A percentile compares a stretch with the other conserved stretches of the same genome.
These are phyloP conservation scores for Parthenolecanium corni DNA, from an alignment of 2,888 invertebrate genomes.

Conservation along the genomic window DNA sequence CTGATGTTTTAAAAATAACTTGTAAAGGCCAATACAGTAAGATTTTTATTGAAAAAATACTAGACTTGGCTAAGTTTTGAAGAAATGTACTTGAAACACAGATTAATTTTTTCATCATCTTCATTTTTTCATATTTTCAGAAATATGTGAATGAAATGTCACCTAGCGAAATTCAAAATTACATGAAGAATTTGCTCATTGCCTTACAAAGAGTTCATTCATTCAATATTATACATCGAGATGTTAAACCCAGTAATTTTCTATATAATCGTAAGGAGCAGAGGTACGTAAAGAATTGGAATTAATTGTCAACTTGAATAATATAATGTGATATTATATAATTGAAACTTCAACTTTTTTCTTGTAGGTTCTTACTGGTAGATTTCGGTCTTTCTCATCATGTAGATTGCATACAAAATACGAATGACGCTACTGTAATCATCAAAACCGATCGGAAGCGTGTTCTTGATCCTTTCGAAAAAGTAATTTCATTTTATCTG, in stretches of 20 bases:
- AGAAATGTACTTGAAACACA: no score
- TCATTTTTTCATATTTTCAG: no score
- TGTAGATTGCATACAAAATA: slow-evolving; percentile 35
- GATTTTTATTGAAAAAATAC: no score
- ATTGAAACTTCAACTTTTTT: slow-evolving; percentile 19
- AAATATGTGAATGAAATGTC: slow-evolving; percentile 63
- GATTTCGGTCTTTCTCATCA: slow-evolving; percentile 83
- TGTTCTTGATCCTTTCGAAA: slow-evolving; percentile 14
- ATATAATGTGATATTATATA: no score
- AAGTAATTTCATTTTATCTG: background rate
- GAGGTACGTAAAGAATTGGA: slow-evolving; percentile 43
- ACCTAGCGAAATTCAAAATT: slow-evolving; percentile 56
- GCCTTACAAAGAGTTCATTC: slow-evolving; percentile 71
- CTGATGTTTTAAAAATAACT: background rate
- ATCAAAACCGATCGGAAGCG: slow-evolving; percentile 2
- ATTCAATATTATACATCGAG: slow-evolving; percentile 75
- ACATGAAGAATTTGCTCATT: slow-evolving; percentile 66
- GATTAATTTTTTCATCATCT: no score
- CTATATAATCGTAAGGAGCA: slow-evolving; percentile 61
- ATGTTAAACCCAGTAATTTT: slow-evolving; percentile 86
- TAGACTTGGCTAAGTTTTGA: no score
- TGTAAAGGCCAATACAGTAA: no score
- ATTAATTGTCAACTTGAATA: background rate
- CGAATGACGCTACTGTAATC: background rate
- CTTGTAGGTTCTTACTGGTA: slow-evolving; percentile 57